Percentiles rank a stretch among this genome's conserved stretches.
Evolutionary conservation across 1,140 invertebrate species (phyloP).

Genomic region (Hylaeus anthracinus): DNA sequence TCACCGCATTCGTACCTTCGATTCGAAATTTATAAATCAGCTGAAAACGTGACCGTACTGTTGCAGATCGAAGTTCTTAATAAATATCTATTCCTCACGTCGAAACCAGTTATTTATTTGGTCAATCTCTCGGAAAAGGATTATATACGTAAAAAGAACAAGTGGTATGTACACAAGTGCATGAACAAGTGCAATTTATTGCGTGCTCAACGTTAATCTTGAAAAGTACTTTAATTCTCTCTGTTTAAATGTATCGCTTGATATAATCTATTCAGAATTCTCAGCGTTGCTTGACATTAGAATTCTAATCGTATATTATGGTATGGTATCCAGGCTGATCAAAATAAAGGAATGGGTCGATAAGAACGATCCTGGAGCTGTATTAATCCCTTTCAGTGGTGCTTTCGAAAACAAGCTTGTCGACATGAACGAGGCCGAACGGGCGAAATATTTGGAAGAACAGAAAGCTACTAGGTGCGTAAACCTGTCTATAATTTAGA

Average conservation of each 20-base stretch:
- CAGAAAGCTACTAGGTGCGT: constrained; percentile 88
- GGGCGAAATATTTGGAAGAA: constrained; percentile 90
- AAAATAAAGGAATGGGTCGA: constrained; percentile 99
- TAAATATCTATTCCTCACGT: constrained; percentile 98
- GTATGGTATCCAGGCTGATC: constrained; percentile 86
- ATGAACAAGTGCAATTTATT: no score
- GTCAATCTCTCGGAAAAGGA: constrained; percentile 99
- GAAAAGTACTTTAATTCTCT: neutral
- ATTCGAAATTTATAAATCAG: neutral
- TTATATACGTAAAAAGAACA: constrained; percentile 99
- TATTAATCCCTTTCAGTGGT: constrained; percentile 97
- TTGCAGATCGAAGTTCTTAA: constrained; percentile 97
- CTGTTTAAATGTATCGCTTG: neutral
- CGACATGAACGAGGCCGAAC: constrained; percentile 92
- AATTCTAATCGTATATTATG: constrained; percentile 8
- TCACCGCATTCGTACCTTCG: neutral
- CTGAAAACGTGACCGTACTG: neutral
- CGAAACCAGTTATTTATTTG: constrained; percentile 98
- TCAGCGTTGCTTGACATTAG: neutral
- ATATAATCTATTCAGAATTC: neutral
- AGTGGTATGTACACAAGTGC: constrained; percentile 86
- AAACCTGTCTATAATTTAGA: neutral
- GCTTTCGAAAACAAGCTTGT: constrained; percentile 92
- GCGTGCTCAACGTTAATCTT: neutral
- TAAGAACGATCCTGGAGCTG: constrained; percentile 95